Conservation (phyloP, 2,888 invertebrate species). For the Cephonodes hylas region DNA sequence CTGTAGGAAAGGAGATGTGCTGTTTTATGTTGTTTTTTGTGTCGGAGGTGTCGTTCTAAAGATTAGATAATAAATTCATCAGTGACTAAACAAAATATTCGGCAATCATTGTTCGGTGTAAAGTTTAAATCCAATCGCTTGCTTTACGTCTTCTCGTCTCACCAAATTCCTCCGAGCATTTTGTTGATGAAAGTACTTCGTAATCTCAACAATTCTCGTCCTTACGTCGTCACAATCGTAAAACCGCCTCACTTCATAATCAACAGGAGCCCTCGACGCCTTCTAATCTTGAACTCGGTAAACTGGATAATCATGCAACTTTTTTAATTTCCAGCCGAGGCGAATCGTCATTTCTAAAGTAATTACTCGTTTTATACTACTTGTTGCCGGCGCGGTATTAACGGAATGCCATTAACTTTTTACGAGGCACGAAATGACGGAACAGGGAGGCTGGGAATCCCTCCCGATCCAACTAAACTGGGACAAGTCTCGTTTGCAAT, state of each 20-base stretch:
- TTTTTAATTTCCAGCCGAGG: conserved; percentile 17
- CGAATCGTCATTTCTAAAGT: conserved; percentile 42
- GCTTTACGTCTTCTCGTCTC: too few species aligned
- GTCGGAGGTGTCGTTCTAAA: too few species aligned
- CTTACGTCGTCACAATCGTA: background rate
- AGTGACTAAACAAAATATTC: too few species aligned
- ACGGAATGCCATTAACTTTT: conserved; percentile 70
- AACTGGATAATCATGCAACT: conserved; percentile 1
- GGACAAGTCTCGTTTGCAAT: conserved; percentile 33
- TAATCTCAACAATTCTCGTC: background rate
- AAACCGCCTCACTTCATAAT: background rate
- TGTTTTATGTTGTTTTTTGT: too few species aligned
- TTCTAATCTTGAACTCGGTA: background rate
- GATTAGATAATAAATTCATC: too few species aligned
- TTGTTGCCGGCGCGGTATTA: conserved; percentile 70
- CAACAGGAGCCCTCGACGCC: background rate
- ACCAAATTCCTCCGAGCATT: too few species aligned
- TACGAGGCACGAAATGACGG: conserved; percentile 73
- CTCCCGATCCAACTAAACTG: conserved; percentile 33
- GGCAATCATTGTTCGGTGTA: too few species aligned
- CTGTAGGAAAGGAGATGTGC: too few species aligned
- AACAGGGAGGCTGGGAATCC: conserved; percentile 24
- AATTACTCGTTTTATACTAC: conserved; percentile 72
- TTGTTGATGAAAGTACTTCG: too few species aligned
- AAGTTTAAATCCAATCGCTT: too few species aligned